Evolutionary conservation across 1,140 invertebrate species (phyloP).

Genomic region (Dinoponera quadriceps): DNA sequence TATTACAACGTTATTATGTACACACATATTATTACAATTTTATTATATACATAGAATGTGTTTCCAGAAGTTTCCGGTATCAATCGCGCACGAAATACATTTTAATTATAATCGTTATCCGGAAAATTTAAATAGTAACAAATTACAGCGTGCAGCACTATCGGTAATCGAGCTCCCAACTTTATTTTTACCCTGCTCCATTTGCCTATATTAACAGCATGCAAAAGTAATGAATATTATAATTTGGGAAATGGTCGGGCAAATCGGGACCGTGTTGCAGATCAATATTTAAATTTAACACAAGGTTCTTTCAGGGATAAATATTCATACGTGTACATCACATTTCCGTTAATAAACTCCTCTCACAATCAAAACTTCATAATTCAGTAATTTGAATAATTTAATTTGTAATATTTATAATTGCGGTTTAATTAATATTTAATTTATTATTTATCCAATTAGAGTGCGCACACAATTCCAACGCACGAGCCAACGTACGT

Average conservation of each 20-base stretch:
- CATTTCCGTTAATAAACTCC: slow-evolving; percentile 17
- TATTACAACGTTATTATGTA: not conserved
- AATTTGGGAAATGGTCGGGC: not conserved
- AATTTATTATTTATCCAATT: slow-evolving; percentile 52
- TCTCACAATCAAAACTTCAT: slow-evolving; percentile 27
- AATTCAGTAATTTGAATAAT: slow-evolving; percentile 49
- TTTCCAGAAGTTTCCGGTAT: not conserved
- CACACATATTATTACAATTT: too few relatives aligned
- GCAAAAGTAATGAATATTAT: slow-evolving; percentile 27
- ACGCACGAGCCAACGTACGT: not conserved
- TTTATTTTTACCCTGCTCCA: slow-evolving; percentile 3
- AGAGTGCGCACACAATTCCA: slow-evolving; percentile 7
- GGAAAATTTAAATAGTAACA: slow-evolving; percentile 26
- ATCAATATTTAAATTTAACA: slow-evolving; percentile 49
- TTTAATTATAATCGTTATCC: slow-evolving; percentile 1
- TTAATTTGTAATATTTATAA: slow-evolving; percentile 55
- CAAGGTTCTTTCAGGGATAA: slow-evolving; percentile 38
- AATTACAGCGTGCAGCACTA: not conserved
- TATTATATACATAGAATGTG: not conserved
- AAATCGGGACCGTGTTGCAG: not conserved
- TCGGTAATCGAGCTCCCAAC: slow-evolving; percentile 25
- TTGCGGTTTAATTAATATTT: slow-evolving; percentile 52
- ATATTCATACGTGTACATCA: slow-evolving; percentile 18
- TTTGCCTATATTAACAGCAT: slow-evolving; percentile 29
- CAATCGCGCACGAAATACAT: not conserved